Conservation (phyloP, 2,888 invertebrate genomes). For the Drosophila antonietae region DNA sequence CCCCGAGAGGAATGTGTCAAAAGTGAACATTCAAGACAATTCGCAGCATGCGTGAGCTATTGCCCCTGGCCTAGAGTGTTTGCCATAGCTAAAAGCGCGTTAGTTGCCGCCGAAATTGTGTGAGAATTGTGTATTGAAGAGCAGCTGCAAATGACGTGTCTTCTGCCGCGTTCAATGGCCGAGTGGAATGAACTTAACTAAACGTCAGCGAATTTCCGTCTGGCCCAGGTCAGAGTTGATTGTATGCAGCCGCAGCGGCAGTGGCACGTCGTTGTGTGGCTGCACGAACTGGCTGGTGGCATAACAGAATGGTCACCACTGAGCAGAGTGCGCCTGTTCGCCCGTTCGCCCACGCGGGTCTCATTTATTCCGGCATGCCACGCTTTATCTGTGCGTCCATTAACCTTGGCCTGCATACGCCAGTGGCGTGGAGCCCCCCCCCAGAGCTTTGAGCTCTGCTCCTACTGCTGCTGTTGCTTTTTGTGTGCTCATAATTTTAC, state of each 20-base stretch:
- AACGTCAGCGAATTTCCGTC: conserved; percentile 51
- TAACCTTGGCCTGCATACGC: conserved; percentile 76
- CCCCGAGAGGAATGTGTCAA: not conserved
- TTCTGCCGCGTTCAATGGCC: conserved; percentile 71
- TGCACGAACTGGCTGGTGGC: conserved; percentile 29
- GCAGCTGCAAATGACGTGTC: conserved; percentile 52
- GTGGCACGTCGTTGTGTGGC: conserved; percentile 49
- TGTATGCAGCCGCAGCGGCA: conserved; percentile 52
- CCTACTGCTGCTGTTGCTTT: not conserved
- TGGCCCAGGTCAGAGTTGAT: conserved; percentile 72
- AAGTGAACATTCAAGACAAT: conserved; percentile 22
- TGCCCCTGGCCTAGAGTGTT: not conserved
- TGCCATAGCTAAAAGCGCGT: not conserved
- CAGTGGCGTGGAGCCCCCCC: conserved; percentile 7
- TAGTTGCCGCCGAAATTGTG: not conserved
- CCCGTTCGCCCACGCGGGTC: conserved; percentile 5
- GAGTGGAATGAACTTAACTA: conserved; percentile 64
- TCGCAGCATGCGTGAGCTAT: conserved; percentile 20
- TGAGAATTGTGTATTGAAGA: conserved; percentile 27
- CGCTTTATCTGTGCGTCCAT: conserved; percentile 47
- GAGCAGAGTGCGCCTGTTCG: not conserved
- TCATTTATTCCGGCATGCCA: conserved; percentile 37
- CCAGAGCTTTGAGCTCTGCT: not conserved
- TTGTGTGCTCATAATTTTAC: conserved; percentile 23
- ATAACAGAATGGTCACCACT: conserved; percentile 73